phyloP scores from a whole-genome alignment of 2,888 invertebrate genomes.

The Lycaena phlaeas region DNA sequence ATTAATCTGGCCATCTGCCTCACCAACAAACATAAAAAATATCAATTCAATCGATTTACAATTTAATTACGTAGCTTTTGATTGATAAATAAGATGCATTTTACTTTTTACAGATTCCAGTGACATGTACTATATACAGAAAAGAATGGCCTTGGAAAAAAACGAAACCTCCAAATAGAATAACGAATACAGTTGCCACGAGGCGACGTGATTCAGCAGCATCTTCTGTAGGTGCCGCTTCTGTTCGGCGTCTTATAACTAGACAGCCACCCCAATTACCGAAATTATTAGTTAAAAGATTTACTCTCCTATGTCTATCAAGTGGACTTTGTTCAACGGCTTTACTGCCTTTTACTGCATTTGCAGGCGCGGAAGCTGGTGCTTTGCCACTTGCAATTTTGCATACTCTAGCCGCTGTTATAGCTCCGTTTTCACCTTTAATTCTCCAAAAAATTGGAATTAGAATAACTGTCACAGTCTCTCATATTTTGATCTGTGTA shows the following conservation, averaged over 20 bases:
- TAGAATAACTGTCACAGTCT: slow-evolving; percentile 50
- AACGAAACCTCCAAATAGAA: slow-evolving; percentile 35
- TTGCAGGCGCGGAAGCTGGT: slow-evolving; percentile 69
- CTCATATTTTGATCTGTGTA: slow-evolving; percentile 70
- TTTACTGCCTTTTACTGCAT: slow-evolving; percentile 72
- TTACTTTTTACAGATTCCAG: slow-evolving; percentile 42
- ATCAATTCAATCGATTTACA: too few species aligned
- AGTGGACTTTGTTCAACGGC: slow-evolving; percentile 78
- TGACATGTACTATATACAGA: slow-evolving; percentile 52
- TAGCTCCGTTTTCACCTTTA: slow-evolving; percentile 60
- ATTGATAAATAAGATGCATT: too few species aligned
- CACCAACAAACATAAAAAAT: too few species aligned
- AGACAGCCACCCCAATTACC: slow-evolving; percentile 62
- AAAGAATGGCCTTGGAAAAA: slow-evolving; percentile 68
- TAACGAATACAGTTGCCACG: slow-evolving; percentile 27
- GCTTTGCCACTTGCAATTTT: slow-evolving; percentile 76
- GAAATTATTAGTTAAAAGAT: slow-evolving; percentile 53
- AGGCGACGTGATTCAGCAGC: slow-evolving; percentile 79
- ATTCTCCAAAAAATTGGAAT: slow-evolving; percentile 57
- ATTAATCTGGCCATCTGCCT: too few species aligned
- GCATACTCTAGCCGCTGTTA: slow-evolving; percentile 74
- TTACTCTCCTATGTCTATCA: slow-evolving; percentile 70
- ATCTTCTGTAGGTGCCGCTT: slow-evolving; percentile 83
- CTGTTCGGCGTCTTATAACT: slow-evolving; percentile 81
- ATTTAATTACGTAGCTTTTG: too few species aligned